A percentile compares a stretch with the other conserved stretches of the same genome.
These are phyloP conservation scores for Pedicia rivosa DNA, from an alignment of 2,888 invertebrate species.

Conservation along the genomic window DNA sequence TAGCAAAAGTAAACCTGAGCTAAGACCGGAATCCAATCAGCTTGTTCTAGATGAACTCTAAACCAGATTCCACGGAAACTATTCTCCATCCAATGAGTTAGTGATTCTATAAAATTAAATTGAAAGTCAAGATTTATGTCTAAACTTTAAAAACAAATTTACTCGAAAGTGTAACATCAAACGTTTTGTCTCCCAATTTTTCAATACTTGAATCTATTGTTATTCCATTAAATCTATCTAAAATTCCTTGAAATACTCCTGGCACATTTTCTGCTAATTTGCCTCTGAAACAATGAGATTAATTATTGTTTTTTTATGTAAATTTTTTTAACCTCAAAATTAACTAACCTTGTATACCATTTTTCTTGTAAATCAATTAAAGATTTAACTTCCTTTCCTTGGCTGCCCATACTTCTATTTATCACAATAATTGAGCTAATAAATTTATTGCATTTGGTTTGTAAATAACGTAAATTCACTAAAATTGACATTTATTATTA, in stretches of 20 bases:
- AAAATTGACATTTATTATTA: too few relatives aligned
- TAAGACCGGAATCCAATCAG: constrained; percentile 59
- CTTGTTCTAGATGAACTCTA: constrained; percentile 49
- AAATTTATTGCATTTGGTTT: too few relatives aligned
- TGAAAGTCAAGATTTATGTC: constrained; percentile 16
- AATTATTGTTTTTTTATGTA: too few relatives aligned
- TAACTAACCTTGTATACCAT: constrained; percentile 2
- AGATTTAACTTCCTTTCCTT: not conserved
- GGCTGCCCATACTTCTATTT: too few relatives aligned
- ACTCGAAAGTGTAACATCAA: constrained; percentile 43
- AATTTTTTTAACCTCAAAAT: not conserved
- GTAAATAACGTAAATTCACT: too few relatives aligned
- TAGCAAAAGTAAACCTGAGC: constrained; percentile 44
- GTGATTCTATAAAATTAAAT: constrained; percentile 40
- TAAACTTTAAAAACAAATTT: constrained; percentile 12
- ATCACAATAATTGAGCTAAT: too few relatives aligned
- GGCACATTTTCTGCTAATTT: constrained; percentile 19
- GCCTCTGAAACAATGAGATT: constrained; percentile 9
- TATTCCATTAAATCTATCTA: constrained; percentile 56
- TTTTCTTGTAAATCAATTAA: not conserved
- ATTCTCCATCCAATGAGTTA: constrained; percentile 46
- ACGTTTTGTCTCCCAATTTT: constrained; percentile 34
- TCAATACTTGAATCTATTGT: constrained; percentile 49
- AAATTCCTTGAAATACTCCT: constrained; percentile 32
- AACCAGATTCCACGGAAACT: constrained; percentile 67